Percentiles rank a stretch among this genome's conserved stretches.
Conservation (phyloP, 2,888 invertebrate species). For the Parthenolecanium corni region DNA sequence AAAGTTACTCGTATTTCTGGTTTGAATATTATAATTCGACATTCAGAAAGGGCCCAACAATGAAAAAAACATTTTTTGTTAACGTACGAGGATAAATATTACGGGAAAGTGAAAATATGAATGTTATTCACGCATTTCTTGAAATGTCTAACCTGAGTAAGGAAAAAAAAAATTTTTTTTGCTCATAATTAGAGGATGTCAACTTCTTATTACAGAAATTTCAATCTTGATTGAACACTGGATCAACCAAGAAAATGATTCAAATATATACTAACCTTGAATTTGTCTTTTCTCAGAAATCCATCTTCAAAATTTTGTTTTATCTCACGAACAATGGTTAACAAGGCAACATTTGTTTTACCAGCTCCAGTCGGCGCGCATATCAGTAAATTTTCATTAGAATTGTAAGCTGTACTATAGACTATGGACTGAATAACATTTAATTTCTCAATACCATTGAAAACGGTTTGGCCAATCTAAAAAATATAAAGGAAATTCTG, state of each 20-base stretch:
- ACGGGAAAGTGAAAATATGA: too few relatives aligned
- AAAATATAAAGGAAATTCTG: conserved; percentile 33
- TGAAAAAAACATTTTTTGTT: too few relatives aligned
- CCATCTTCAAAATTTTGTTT: conserved; percentile 59
- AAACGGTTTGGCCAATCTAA: conserved; percentile 77
- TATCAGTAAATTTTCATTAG: conserved; percentile 91
- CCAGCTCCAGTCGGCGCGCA: conserved; percentile 99
- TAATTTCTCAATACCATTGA: conserved; percentile 69
- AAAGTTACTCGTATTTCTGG: too few relatives aligned
- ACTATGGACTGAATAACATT: conserved; percentile 95
- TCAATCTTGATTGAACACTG: not conserved
- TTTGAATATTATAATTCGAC: too few relatives aligned
- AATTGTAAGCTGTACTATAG: conserved; percentile 86
- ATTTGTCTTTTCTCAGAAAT: conserved; percentile 29
- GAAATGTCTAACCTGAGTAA: not conserved
- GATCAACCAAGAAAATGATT: not conserved
- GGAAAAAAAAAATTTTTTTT: too few relatives aligned
- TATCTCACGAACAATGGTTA: conserved; percentile 82
- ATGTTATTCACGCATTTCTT: not conserved
- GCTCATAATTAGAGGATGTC: too few relatives aligned
- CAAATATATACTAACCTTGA: conserved; percentile 25
- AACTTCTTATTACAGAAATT: too few relatives aligned
- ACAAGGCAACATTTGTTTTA: conserved; percentile 95
- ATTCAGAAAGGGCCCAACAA: too few relatives aligned
- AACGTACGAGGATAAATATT: too few relatives aligned